Conservation (phyloP, 2,797 vertebrate species). For the Discoglossus pictus region DNA sequence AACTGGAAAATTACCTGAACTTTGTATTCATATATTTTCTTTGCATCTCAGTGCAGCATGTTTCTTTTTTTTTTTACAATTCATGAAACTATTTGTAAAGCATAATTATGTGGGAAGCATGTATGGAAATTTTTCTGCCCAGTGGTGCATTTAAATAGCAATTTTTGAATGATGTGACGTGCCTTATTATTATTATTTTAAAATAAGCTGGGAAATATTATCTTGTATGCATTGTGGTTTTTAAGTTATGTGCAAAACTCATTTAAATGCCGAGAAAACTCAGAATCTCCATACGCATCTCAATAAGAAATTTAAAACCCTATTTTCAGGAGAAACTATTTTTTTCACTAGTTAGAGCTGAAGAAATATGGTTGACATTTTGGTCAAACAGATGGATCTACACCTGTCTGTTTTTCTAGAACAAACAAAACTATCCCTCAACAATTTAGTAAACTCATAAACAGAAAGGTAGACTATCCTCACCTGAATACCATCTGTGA, state of each 20-base stretch:
- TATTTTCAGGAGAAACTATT: not conserved
- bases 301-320: slow-evolving; percentile 2
- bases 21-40: not conserved
- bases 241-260: slow-evolving; percentile 15
- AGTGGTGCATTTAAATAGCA: not conserved
- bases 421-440: slow-evolving; percentile 46
- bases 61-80: too few relatives aligned
- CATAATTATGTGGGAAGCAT: slow-evolving; percentile 15
- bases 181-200: not conserved
- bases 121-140: slow-evolving; percentile 8
- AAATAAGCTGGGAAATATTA: slow-evolving; percentile 8
- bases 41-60: slow-evolving; percentile 3
- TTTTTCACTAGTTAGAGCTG: too few relatives aligned
- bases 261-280: slow-evolving; percentile 2
- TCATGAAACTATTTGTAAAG: slow-evolving; percentile 1
- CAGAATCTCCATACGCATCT: too few relatives aligned
- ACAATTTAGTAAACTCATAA: slow-evolving; percentile 44
- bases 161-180: not conserved
- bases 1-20: too few relatives aligned
- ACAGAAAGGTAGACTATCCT: slow-evolving; percentile 37
- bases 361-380: slow-evolving; percentile 25
- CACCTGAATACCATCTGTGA: slow-evolving; percentile 49
- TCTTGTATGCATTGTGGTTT: slow-evolving; percentile 2
- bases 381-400: slow-evolving; percentile 51
- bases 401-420: slow-evolving; percentile 42